Evolutionary conservation across 2,888 invertebrate genomes (phyloP).

Genomic region (Syritta pipiens): DNA sequence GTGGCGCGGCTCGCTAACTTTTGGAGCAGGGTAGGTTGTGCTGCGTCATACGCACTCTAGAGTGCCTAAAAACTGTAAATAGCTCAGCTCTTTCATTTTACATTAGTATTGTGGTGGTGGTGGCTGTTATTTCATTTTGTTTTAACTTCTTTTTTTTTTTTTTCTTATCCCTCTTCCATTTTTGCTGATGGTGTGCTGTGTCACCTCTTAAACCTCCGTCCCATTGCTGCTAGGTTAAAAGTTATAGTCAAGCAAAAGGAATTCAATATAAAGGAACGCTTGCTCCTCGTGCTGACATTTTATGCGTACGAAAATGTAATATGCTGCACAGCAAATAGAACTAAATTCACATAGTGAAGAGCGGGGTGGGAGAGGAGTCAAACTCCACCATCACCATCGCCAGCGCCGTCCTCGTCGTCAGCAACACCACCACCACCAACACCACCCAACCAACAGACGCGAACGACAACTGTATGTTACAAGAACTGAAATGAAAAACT

Average conservation of each 20-base stretch:
- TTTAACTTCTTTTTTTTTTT: background rate
- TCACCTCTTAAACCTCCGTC: too few species aligned
- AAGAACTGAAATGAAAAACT: slow-evolving; percentile 57
- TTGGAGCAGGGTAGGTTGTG: slow-evolving; percentile 33
- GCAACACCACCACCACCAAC: background rate
- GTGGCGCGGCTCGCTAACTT: slow-evolving; percentile 32
- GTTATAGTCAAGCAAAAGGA: slow-evolving; percentile 56
- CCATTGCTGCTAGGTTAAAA: slow-evolving; percentile 48
- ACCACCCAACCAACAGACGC: too few species aligned
- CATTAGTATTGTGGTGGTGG: too few species aligned
- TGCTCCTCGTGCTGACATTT: slow-evolving; percentile 62
- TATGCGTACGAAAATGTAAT: slow-evolving; percentile 55
- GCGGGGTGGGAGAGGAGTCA: background rate
- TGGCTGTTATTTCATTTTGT: slow-evolving; percentile 9
- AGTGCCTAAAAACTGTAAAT: slow-evolving; percentile 59
- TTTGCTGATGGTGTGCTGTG: slow-evolving; percentile 28
- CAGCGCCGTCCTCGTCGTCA: background rate
- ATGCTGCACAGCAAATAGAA: slow-evolving; percentile 50
- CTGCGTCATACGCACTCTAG: slow-evolving; percentile 18
- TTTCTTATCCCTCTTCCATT: slow-evolving; percentile 29
- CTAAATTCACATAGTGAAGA: slow-evolving; percentile 36
- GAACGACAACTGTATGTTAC: too few species aligned
- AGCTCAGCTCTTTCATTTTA: slow-evolving; percentile 54
- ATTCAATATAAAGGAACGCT: slow-evolving; percentile 50
- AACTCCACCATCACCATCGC: slow-evolving; percentile 21